Conservation (phyloP, 2,797 vertebrate species). For the Artibeus jamaicensis region DNA sequence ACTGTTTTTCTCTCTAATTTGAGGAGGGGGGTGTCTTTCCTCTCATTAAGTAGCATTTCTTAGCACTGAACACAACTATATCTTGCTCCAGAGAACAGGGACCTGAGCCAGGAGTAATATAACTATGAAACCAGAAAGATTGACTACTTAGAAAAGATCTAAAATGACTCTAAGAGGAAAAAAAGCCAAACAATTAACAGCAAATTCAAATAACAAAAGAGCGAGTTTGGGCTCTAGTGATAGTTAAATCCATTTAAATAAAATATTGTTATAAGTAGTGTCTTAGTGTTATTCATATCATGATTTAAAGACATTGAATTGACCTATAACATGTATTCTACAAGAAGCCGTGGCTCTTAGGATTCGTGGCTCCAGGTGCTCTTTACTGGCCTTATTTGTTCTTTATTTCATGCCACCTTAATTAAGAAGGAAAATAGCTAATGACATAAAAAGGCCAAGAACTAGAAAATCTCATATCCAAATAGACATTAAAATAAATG, state of each 20-base stretch:
- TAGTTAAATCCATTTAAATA: conserved; percentile 16
- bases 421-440: neutral
- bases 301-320: neutral
- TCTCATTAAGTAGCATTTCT: neutral
- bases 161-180: neutral
- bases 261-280: neutral
- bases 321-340: neutral
- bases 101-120: neutral
- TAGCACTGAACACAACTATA: neutral
- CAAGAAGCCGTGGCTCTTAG: neutral
- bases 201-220: neutral
- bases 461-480: neutral
- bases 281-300: neutral
- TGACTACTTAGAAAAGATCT: neutral
- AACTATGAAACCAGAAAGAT: neutral
- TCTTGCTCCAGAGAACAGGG: neutral
- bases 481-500: neutral
- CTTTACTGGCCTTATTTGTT: neutral
- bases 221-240: neutral
- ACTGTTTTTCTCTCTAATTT: neutral
- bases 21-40: neutral
- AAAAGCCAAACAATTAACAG: neutral
- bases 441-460: neutral
- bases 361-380: neutral
- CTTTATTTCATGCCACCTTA: neutral